phyloP scores from a whole-genome alignment of 92 coral and sea anemone species.

The Phenganax marumi region DNA sequence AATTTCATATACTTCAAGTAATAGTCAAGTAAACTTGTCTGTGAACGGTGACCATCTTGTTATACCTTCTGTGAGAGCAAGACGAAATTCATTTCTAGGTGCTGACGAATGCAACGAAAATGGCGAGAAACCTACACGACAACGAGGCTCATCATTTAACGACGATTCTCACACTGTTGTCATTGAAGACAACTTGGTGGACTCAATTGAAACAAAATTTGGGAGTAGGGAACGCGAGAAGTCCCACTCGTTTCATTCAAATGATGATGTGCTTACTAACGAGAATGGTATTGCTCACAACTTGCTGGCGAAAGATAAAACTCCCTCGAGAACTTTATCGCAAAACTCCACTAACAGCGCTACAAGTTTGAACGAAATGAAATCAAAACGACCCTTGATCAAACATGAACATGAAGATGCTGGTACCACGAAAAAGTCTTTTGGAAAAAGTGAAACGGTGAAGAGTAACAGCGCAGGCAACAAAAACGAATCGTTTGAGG shows the following conservation, averaged over 20 bases:
- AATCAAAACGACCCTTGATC: too few relatives aligned
- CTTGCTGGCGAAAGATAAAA: background rate
- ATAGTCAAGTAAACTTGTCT: background rate
- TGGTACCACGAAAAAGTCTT: too few relatives aligned
- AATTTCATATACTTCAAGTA: too few relatives aligned
- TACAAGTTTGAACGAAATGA: background rate
- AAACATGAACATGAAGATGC: too few relatives aligned
- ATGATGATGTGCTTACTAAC: background rate
- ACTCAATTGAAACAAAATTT: background rate
- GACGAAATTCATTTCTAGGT: constrained; percentile 9
- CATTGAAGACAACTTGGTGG: background rate
- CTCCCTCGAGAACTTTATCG: background rate
- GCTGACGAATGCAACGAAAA: background rate
- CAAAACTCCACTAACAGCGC: background rate
- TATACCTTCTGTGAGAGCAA: background rate
- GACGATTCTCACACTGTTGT: constrained; percentile 17
- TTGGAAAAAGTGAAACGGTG: too few relatives aligned
- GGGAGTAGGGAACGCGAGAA: background rate
- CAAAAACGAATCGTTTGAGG: too few relatives aligned
- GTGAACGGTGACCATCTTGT: background rate
- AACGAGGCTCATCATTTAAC: constrained; percentile 11
- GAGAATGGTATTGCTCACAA: background rate
- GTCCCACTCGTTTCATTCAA: background rate
- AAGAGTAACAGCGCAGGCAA: too few relatives aligned
- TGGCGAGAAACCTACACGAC: background rate